Evolutionary conservation across 92 coral and sea anemone genomes (phyloP), one percentile per base, ranked within the genome.

Genomic region (Parazoanthus darwini): DNA sequence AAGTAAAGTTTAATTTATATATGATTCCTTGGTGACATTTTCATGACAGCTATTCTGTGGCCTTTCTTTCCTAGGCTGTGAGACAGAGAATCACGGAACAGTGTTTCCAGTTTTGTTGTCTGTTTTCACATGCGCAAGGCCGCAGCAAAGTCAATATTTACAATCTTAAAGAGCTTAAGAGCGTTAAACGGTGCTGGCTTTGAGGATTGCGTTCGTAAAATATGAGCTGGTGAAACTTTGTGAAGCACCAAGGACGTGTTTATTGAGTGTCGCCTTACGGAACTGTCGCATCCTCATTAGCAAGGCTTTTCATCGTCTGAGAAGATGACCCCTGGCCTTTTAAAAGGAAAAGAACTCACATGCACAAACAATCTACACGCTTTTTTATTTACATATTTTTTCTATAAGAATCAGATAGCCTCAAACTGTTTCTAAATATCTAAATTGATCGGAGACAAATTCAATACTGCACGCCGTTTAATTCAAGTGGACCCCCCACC

Each of bases 221-320:
- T 84, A 84, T 84, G 87, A 33, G 79, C 87, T 84, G 87, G 67
- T 84, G 87, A 83, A 83, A 83, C 51, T 39, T 82, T 43, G 9
- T 68, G 67, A 71, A 71, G 86, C 74, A 65, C 66, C 38, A 42
- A 65, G 10, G 65, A 82, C 33, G 76, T 84, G 87, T 84, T 84
- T 72, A 84, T 84, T 46, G 63, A 84, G 87, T 84, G 39, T 71
- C 65, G 56, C 14, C n/a, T 84, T 84, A 46, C 79, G 66, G 67
- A 74, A 33, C 65, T 71, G 78, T 84, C 87, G 48, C 78, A 84
- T n/a, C 87, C 87, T 84, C 78, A 71, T 84, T 84, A 84, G 87
- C 87, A 84, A 84, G 74, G 43, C 25, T 16, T 37, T 70, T 72
- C 79, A 84, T 71, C 14, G 87, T 46, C 78, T 71, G 65, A 37